Evolutionary conservation across 2,113 vertebrate genomes (phyloP).

Genomic region (Mixornis gularis): DNA sequence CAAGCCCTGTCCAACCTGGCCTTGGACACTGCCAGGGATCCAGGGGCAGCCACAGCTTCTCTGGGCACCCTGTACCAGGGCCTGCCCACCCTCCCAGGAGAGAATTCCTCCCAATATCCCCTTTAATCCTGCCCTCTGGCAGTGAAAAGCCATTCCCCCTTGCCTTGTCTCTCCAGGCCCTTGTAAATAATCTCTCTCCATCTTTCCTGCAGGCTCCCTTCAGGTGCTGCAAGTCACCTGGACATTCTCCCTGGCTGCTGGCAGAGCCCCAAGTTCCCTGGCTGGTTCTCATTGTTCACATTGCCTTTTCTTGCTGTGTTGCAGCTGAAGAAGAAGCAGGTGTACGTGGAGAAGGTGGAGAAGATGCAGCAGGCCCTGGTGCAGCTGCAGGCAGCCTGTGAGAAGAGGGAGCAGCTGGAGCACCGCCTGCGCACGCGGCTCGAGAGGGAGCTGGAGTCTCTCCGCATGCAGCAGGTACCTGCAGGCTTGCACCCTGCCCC

Average conservation of each 20-base stretch:
- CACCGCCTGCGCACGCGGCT: slow-evolving; percentile 89
- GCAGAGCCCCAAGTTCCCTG: neutral
- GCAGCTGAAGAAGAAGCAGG: slow-evolving; percentile 97
- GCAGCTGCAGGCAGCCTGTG: slow-evolving; percentile 94
- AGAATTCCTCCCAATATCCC: neutral
- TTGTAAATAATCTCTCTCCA: neutral
- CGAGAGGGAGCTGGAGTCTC: slow-evolving; percentile 91
- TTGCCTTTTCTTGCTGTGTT: neutral
- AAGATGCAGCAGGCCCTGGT: slow-evolving; percentile 95
- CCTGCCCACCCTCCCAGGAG: accelerated
- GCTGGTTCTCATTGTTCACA: accelerated
- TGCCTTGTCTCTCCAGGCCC: neutral
- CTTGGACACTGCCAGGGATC: neutral
- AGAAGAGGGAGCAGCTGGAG: slow-evolving; percentile 95
- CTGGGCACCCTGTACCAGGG: neutral
- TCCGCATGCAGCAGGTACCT: slow-evolving; percentile 93
- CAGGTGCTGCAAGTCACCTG: neutral
- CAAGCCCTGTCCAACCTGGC: accelerated
- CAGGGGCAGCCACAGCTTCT: neutral
- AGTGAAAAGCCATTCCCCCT: neutral
- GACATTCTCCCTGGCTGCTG: neutral
- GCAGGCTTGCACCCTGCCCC: neutral
- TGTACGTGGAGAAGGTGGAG: slow-evolving; percentile 98
- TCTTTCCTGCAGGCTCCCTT: neutral
- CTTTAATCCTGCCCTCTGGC: neutral